Evolutionary conservation across 1,140 invertebrate genomes (phyloP).

Genomic region (Anastrepha obliqua): DNA sequence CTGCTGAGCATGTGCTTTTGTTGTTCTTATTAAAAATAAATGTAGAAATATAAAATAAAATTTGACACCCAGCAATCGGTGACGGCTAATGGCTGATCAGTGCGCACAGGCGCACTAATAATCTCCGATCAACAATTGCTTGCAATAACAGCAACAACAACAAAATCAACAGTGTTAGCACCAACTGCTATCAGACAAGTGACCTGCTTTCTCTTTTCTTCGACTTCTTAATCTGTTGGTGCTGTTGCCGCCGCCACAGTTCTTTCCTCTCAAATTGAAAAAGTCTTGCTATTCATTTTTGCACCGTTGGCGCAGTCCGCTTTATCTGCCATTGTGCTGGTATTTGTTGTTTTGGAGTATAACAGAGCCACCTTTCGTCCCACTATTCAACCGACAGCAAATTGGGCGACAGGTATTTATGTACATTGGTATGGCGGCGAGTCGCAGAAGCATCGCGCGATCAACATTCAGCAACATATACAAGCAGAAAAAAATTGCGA

Average conservation of each 20-base stretch:
- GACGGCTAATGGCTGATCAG: neutral
- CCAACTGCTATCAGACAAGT: conserved; percentile 58
- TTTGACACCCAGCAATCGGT: neutral
- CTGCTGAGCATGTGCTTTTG: too few species aligned
- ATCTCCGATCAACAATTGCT: neutral
- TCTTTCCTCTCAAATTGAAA: neutral
- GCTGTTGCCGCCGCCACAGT: neutral
- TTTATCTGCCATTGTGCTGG: neutral
- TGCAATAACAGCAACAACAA: neutral
- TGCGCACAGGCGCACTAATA: neutral
- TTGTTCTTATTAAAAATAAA: neutral
- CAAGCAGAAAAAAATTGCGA: neutral
- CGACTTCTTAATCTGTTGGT: conserved; percentile 1
- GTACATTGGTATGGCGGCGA: neutral
- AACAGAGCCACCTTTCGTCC: neutral
- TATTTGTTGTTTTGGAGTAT: neutral
- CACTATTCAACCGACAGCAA: neutral
- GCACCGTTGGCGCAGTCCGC: neutral
- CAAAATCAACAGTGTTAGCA: neutral
- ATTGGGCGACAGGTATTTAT: neutral
- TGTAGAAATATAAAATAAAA: neutral
- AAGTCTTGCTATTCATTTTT: neutral
- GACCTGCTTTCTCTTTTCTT: conserved; percentile 73
- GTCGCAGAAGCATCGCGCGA: neutral
- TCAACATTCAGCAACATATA: neutral